A percentile compares a stretch with the other conserved stretches of the same genome.
Conservation (phyloP, 2,888 invertebrate genomes). For the Euplagia quadripunctaria region DNA sequence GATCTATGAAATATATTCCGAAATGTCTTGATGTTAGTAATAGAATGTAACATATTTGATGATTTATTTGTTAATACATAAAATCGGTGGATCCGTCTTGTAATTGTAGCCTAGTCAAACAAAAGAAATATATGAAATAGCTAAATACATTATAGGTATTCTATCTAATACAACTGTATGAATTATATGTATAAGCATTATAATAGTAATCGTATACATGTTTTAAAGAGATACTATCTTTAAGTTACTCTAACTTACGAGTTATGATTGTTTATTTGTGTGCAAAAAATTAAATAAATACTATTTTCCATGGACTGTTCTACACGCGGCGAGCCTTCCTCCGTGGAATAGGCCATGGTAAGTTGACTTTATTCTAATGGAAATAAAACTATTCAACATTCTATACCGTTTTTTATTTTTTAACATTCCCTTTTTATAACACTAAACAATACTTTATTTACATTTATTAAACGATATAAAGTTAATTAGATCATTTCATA, state of each 20-base stretch:
- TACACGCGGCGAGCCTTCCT: slow-evolving; percentile 79
- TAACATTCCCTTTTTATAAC: slow-evolving; percentile 31
- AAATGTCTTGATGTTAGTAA: slow-evolving; percentile 51
- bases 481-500: background rate
- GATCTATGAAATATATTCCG: slow-evolving; percentile 30
- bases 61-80: slow-evolving; percentile 29
- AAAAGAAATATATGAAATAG: slow-evolving; percentile 25
- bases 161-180: slow-evolving; percentile 47
- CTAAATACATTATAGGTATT: slow-evolving; percentile 45
- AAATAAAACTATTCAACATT: slow-evolving; percentile 73
- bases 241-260: slow-evolving; percentile 57
- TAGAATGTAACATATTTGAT: slow-evolving; percentile 35
- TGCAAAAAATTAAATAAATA: slow-evolving; percentile 77
- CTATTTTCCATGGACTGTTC: slow-evolving; percentile 86
- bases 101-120: slow-evolving; percentile 29
- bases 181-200: slow-evolving; percentile 43
- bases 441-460: slow-evolving; percentile 39
- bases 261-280: slow-evolving; percentile 61
- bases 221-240: slow-evolving; percentile 45
- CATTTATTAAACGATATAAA: slow-evolving; percentile 21
- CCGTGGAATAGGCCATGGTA: slow-evolving; percentile 85
- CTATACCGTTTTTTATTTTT: slow-evolving; percentile 63
- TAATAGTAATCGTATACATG: slow-evolving; percentile 42
- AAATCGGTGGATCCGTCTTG: slow-evolving; percentile 25
- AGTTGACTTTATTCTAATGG: slow-evolving; percentile 79